Evolutionary conservation across 2,113 vertebrate species (phyloP).

Genomic region (Tor tambroides): DNA sequence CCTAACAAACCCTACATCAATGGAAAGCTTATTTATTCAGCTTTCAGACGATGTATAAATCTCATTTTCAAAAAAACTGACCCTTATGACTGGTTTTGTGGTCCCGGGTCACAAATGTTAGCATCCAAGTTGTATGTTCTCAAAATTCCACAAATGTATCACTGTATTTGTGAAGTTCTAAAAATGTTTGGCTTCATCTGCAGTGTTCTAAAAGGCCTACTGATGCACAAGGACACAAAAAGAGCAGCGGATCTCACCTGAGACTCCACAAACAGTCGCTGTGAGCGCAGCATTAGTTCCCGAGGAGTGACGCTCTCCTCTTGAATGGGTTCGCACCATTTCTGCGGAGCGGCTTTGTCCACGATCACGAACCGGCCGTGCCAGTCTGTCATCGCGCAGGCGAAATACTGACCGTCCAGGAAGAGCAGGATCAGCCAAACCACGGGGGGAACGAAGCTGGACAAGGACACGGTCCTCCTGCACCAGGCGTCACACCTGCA

Average conservation of each 20-base stretch:
- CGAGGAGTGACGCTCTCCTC: slow-evolving; percentile 69
- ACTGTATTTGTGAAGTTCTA: not conserved
- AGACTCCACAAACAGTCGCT: slow-evolving; percentile 75
- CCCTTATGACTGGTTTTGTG: too few species aligned
- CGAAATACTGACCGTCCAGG: slow-evolving; percentile 77
- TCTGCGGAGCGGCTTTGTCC: slow-evolving; percentile 75
- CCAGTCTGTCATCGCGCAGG: slow-evolving; percentile 78
- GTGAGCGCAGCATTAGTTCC: slow-evolving; percentile 75
- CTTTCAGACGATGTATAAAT: too few species aligned
- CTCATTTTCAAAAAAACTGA: too few species aligned
- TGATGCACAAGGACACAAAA: not conserved
- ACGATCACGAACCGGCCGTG: slow-evolving; percentile 75
- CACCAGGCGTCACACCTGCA: slow-evolving; percentile 72
- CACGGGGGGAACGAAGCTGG: slow-evolving; percentile 73
- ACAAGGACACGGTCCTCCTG: slow-evolving; percentile 68
- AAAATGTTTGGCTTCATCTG: not conserved
- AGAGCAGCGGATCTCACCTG: slow-evolving; percentile 67
- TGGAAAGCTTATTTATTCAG: too few species aligned
- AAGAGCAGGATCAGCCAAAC: slow-evolving; percentile 79
- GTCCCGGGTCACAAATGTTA: not conserved
- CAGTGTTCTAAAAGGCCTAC: not conserved
- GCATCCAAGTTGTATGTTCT: not conserved
- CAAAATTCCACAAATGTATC: not conserved
- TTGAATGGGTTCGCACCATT: slow-evolving; percentile 76
- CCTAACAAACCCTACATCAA: too few species aligned